Conservation (phyloP, 2,113 vertebrate species). For the Colaptes auratus region DNA sequence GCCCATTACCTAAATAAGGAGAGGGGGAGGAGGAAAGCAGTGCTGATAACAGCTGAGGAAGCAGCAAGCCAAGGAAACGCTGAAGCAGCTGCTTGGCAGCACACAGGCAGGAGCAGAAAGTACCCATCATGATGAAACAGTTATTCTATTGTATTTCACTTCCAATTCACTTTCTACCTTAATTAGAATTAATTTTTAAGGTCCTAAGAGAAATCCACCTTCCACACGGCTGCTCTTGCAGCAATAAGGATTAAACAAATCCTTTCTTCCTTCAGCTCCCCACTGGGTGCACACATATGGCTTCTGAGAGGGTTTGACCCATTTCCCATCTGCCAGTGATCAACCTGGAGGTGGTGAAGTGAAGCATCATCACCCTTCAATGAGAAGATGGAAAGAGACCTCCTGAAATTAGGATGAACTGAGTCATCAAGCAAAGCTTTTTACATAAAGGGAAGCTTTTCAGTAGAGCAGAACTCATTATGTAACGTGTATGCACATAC, state of each 20-base stretch:
- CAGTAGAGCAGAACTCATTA: neutral
- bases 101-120: neutral
- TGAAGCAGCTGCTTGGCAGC: neutral
- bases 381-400: neutral
- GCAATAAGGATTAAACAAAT: constrained; percentile 53
- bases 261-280: constrained; percentile 34
- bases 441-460: neutral
- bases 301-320: constrained; percentile 39
- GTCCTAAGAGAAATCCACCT: constrained; percentile 33
- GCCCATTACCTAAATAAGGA: neutral
- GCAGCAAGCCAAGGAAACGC: neutral
- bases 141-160: neutral
- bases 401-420: neutral
- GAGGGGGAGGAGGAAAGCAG: neutral
- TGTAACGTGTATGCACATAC: neutral
- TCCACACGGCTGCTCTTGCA: neutral
- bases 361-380: neutral
- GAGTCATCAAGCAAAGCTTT: neutral
- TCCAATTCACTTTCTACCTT: constrained; percentile 12
- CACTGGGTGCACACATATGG: constrained; percentile 34
- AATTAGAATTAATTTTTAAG: constrained; percentile 41
- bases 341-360: neutral
- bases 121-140: neutral
- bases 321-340: constrained; percentile 52
- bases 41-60: neutral